A percentile compares a stretch with the other conserved stretches of the same genome.
Conservation (phyloP, 2,113 vertebrate species). For the Calypte anna region DNA sequence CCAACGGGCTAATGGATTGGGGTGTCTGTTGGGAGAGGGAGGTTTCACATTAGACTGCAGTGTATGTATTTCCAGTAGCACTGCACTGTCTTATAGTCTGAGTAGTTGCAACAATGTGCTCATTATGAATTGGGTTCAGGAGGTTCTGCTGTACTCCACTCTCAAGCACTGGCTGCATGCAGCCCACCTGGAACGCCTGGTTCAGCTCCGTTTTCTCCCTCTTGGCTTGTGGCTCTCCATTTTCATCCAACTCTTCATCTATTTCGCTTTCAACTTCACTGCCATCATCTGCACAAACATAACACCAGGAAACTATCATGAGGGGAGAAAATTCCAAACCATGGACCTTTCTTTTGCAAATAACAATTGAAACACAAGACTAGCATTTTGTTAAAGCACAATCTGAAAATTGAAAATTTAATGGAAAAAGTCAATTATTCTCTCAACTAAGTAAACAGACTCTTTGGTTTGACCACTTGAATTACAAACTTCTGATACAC, state of each 20-base stretch:
- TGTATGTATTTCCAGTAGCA: constrained; percentile 84
- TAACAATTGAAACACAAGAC: background rate
- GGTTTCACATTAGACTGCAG: constrained; percentile 78
- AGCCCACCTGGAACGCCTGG: constrained; percentile 81
- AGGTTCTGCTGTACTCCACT: constrained; percentile 79
- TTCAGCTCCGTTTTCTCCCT: constrained; percentile 83
- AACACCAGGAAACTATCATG: constrained; percentile 46
- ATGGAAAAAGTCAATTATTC: background rate
- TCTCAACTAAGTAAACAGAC: background rate
- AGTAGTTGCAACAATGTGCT: constrained; percentile 81
- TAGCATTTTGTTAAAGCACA: background rate
- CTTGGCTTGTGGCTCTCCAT: constrained; percentile 83
- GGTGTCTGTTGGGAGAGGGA: background rate
- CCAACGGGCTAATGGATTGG: constrained; percentile 68
- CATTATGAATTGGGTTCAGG: constrained; percentile 82
- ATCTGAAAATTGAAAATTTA: background rate
- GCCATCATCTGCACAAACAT: constrained; percentile 83
- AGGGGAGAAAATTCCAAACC: background rate
- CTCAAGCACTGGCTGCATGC: constrained; percentile 79
- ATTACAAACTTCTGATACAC: background rate
- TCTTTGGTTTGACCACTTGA: background rate
- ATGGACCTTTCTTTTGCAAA: background rate
- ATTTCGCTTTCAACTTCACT: constrained; percentile 86
- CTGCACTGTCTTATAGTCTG: constrained; percentile 86
- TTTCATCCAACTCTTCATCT: constrained; percentile 85